phyloP scores from a whole-genome alignment of 2,797 vertebrate genomes.

The Dendrocincla tyrannina region DNA sequence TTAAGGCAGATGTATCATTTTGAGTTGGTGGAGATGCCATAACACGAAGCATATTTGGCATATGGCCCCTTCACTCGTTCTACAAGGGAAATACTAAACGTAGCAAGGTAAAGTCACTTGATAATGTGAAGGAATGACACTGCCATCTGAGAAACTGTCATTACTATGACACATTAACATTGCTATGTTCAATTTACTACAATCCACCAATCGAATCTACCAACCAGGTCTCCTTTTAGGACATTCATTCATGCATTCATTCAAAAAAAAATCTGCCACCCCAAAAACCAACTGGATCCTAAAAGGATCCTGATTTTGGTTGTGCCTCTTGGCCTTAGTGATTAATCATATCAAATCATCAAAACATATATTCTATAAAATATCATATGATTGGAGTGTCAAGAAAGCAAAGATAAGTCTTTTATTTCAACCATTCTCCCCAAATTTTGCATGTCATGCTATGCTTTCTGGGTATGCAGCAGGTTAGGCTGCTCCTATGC shows the following conservation, averaged over 20 bases:
- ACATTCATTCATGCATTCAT: background rate
- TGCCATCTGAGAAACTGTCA: background rate
- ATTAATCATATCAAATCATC: background rate
- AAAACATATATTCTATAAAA: background rate
- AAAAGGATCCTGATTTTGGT: background rate
- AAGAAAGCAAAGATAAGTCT: background rate
- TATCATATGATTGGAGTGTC: background rate
- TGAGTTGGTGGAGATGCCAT: conserved; percentile 4
- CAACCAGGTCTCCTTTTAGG: background rate
- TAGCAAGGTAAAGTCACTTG: conserved; percentile 1
- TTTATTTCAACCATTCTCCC: background rate
- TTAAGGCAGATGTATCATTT: background rate
- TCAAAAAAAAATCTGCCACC: background rate
- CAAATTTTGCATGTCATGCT: conserved; percentile 22
- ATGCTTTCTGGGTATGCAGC: background rate
- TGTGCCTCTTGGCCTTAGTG: background rate
- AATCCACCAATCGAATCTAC: background rate
- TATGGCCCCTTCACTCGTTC: background rate
- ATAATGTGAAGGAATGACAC: conserved; percentile 18
- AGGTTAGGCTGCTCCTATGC: background rate
- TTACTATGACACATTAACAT: background rate
- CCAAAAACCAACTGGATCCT: background rate
- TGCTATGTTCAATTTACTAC: background rate
- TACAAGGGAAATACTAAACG: conserved; percentile 17
- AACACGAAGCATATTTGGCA: conserved; percentile 4